These are phyloP conservation scores for Cassiopea andromeda DNA, from an alignment of 30 jellyfish, hydroid and myxozoan species.

Conservation along the genomic window DNA sequence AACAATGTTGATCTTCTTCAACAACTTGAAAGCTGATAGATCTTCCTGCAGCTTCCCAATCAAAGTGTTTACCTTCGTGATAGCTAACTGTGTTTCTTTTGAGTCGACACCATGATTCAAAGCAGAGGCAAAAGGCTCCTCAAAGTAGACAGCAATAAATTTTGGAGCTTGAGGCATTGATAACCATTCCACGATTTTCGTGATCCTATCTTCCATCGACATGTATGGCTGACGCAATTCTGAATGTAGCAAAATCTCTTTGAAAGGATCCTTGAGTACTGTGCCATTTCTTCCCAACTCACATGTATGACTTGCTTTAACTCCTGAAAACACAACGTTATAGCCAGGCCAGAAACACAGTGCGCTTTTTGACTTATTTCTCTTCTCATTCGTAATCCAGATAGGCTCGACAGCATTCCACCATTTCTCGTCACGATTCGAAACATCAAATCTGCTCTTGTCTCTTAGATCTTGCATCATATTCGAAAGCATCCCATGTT, in stretches of 20 bases:
- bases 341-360: constrained; percentile 98
- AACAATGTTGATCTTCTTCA: constrained; percentile 69
- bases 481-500: constrained; percentile 94
- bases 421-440: constrained; percentile 73
- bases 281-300: constrained; percentile 48
- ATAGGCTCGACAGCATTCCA: constrained; percentile 93
- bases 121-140: constrained; percentile 89
- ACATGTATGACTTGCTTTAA: constrained; percentile 41
- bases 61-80: constrained; percentile 55
- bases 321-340: constrained; percentile 44
- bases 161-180: constrained; percentile 73
- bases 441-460: constrained; percentile 74
- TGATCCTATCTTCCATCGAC: constrained; percentile 80
- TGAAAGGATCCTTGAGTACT: constrained; percentile 77
- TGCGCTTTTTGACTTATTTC: constrained; percentile 77
- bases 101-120: constrained; percentile 67
- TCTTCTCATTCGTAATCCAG: constrained; percentile 84
- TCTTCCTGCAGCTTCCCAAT: constrained; percentile 36
- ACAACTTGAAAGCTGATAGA: constrained; percentile 18
- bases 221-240: constrained; percentile 44
- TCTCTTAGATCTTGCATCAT: constrained; percentile 67
- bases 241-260: constrained; percentile 65
- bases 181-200: constrained; percentile 74
- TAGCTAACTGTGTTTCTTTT: constrained; percentile 47
- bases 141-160: constrained; percentile 92